These are phyloP conservation scores for Schlechtendalia chinensis DNA, from an alignment of 1,140 invertebrate species.

Conservation along the genomic window DNA sequence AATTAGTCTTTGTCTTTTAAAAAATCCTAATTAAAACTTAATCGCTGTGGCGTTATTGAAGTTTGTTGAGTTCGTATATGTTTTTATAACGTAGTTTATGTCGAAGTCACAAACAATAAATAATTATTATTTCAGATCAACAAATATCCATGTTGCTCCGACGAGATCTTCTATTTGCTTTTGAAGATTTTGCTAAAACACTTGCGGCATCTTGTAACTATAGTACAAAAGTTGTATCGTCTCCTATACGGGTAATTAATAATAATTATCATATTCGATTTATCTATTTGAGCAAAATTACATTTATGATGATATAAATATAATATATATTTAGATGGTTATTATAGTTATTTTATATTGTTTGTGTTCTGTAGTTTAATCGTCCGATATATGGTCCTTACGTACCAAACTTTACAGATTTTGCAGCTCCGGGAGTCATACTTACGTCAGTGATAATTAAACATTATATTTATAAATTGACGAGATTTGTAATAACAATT, in stretches of 20 bases:
- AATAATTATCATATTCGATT: background rate
- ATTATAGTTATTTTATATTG: background rate
- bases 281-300: too few relatives aligned
- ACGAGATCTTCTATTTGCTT: slow-evolving; percentile 74
- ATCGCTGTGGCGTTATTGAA: background rate
- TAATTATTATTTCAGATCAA: slow-evolving; percentile 66
- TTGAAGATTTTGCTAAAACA: slow-evolving; percentile 71
- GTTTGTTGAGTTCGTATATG: background rate
- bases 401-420: slow-evolving; percentile 88
- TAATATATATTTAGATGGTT: background rate
- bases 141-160: slow-evolving; percentile 83
- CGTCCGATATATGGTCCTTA: slow-evolving; percentile 84
- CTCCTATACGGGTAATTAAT: slow-evolving; percentile 52
- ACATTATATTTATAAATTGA: background rate
- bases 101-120: too few relatives aligned
- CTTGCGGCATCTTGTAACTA: slow-evolving; percentile 52
- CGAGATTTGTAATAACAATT: background rate
- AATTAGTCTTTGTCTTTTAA: background rate
- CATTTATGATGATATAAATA: too few relatives aligned
- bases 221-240: slow-evolving; percentile 47
- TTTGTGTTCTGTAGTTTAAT: slow-evolving; percentile 58
- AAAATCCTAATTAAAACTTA: background rate
- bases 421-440: slow-evolving; percentile 92
- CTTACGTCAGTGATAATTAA: slow-evolving; percentile 69
- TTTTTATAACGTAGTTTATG: background rate